These are phyloP conservation scores for Spatula versicolor DNA, from an alignment of 2,797 vertebrate species.

Conservation along the genomic window DNA sequence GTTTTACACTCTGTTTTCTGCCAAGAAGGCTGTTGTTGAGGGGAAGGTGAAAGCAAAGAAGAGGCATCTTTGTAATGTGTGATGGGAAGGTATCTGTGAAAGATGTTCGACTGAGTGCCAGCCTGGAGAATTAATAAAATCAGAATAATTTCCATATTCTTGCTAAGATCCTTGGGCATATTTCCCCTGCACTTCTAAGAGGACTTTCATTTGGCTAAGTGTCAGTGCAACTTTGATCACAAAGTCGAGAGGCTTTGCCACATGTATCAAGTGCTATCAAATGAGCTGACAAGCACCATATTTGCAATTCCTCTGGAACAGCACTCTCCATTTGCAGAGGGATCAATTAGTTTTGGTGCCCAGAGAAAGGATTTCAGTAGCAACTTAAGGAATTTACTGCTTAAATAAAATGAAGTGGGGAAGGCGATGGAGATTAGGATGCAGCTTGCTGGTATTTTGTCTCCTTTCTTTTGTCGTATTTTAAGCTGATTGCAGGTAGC, in stretches of 20 bases:
- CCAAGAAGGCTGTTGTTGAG: neutral
- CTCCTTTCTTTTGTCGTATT: neutral
- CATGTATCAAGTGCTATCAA: neutral
- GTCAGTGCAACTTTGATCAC: neutral
- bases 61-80: neutral
- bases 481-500: neutral
- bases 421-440: neutral
- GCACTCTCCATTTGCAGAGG: constrained; percentile 40
- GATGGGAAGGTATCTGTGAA: neutral
- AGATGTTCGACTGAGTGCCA: neutral
- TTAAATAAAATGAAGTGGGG: constrained; percentile 25
- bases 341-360: constrained; percentile 63
- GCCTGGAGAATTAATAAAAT: neutral
- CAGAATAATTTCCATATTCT: neutral
- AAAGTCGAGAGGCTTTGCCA: neutral
- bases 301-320: constrained; percentile 13
- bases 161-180: neutral
- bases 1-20: constrained; percentile 8
- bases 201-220: neutral
- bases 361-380: constrained; percentile 35
- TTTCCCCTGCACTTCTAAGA: neutral
- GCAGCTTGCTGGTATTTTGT: neutral
- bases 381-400: constrained; percentile 44
- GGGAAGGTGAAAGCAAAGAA: neutral
- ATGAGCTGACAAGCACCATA: neutral